These are phyloP conservation scores for Leptodactylus fuscus DNA, from an alignment of 2,113 vertebrate species.

Conservation along the genomic window DNA sequence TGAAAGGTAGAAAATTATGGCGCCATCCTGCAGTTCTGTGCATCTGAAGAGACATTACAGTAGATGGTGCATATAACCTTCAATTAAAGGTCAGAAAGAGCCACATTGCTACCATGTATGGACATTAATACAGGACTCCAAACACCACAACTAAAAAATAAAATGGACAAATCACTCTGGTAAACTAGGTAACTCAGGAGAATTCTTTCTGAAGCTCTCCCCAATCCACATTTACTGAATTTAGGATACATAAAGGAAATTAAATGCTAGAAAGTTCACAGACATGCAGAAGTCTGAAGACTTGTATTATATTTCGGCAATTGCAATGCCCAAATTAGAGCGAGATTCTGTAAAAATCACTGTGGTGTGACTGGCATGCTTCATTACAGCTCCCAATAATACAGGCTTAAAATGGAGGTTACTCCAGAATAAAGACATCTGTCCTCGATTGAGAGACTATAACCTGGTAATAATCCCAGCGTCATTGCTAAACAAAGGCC, in stretches of 20 bases:
- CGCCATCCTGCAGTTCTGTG: no score
- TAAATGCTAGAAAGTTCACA: constrained; percentile 2
- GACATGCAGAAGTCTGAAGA: background rate
- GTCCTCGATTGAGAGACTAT: no score
- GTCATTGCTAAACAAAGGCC: no score
- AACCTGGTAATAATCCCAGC: no score
- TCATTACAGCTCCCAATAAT: constrained; percentile 32
- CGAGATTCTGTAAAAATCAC: constrained; percentile 13
- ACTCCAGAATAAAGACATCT: background rate
- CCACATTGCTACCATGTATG: no score
- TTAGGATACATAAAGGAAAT: background rate
- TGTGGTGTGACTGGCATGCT: background rate
- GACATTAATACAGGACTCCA: no score
- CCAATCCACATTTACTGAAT: background rate
- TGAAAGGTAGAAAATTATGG: no score
- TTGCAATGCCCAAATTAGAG: background rate
- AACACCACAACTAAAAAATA: no score
- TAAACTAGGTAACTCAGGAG: background rate
- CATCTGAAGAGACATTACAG: no score
- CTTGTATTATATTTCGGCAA: constrained; percentile 7
- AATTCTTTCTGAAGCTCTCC: no score
- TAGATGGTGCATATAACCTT: no score
- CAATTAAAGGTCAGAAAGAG: no score
- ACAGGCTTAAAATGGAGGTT: background rate
- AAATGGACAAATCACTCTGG: background rate